Base-by-base conservation (phyloP, 23 tunicate species). In the Aplidium turbinatum region DNA sequence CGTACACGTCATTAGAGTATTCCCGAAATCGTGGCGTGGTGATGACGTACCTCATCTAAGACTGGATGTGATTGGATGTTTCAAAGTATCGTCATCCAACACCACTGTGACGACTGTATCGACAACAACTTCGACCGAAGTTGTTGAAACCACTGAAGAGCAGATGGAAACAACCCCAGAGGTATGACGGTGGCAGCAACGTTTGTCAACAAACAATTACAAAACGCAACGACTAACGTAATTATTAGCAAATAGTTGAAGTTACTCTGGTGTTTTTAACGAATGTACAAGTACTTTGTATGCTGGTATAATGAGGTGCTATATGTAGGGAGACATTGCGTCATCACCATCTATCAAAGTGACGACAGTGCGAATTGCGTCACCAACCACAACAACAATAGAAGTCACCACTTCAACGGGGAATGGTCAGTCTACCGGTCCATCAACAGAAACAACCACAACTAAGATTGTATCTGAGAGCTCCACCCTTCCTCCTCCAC, bases 21-120 rank as follows among this genome's bases (percentile, higher is more conserved):
- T 72, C 38, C 93, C 93, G 0, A 55, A 64, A 24, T 71, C 85
- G 3, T 72, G 80, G 85, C 26, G 21, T 9, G 80, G 81, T 56
- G 78, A 57, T 4, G 63, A 38, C 30, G 33, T 58, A 1, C 85
- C 93, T 3, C 11, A 80, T 9, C 60, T 86, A 5, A 42, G 93
- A 36, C 68, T 72, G 16, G 85, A 86, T 60, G 63, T 86, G 21
- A 72, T 75, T 53, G 93, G 93, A 20, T 86, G 93, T 38, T 80
- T 47, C 62, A 65, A 62, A 33, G 50, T 0, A 16, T 47, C 40
- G 1, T 48, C 65, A 1, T 27, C 73, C 5, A 24, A 76, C 20
- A 85, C 91, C 1, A 77, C 91, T 27, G 58, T 56, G 28, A 72
- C 55, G 36, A 40, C 57, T 16, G 68, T 74, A 4, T 73, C 91